phyloP scores from a whole-genome alignment of 35 echinoderm and acorn worm genomes.

The Apostichopus californicus region DNA sequence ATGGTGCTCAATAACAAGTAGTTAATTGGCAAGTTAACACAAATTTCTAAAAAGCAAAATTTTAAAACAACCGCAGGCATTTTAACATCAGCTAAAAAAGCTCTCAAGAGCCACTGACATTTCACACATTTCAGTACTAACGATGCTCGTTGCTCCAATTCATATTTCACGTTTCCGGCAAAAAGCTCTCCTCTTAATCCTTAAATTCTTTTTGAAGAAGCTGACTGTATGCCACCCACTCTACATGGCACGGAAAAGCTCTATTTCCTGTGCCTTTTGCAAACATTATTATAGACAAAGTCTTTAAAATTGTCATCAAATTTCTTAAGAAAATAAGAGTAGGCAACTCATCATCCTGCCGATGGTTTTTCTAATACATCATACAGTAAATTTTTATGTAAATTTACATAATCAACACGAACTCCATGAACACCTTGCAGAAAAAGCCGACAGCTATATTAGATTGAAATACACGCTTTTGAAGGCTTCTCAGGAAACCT shows the following conservation, averaged over 20 bases:
- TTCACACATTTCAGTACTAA: constrained; percentile 10
- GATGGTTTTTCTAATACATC: constrained; percentile 3
- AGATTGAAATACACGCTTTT: constrained; percentile 59
- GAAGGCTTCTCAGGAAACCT: background rate
- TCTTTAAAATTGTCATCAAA: constrained; percentile 44
- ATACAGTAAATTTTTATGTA: constrained; percentile 41
- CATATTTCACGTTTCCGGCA: constrained; percentile 26
- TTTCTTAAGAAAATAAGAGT: constrained; percentile 35
- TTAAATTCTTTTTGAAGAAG: background rate
- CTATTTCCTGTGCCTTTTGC: constrained; percentile 34
- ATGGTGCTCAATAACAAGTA: background rate
- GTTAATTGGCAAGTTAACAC: background rate
- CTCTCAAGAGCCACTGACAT: constrained; percentile 11
- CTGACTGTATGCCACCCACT: constrained; percentile 4
- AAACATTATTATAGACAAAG: constrained; percentile 29
- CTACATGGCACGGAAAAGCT: background rate
- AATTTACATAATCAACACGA: constrained; percentile 28
- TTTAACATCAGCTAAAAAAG: background rate
- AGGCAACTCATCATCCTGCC: constrained; percentile 13
- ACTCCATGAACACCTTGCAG: constrained; percentile 36
- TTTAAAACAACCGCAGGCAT: background rate
- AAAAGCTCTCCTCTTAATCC: constrained; percentile 24
- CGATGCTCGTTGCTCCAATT: constrained; percentile 22
- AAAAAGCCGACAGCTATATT: constrained; percentile 37
- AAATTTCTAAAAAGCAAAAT: background rate